A percentile compares a stretch with the other conserved stretches of the same genome.
Conservation (phyloP, 2,113 vertebrate species). For the Cygnus atratus region DNA sequence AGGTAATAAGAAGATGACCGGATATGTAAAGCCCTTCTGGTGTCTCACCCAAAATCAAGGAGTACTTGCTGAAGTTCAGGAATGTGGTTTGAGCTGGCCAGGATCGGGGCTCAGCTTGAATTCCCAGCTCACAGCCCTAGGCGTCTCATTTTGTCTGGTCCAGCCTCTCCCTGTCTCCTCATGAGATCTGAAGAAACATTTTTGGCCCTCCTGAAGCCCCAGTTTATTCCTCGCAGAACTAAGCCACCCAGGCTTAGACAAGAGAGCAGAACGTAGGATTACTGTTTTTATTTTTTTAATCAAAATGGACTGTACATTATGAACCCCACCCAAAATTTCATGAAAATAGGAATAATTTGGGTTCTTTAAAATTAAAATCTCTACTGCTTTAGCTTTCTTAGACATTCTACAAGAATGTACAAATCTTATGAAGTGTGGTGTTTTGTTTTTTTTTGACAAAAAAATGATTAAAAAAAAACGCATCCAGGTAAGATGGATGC, state of each 20-base stretch:
- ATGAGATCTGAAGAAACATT: not conserved
- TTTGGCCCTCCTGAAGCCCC: not conserved
- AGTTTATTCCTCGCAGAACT: not conserved
- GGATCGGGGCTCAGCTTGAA: not conserved
- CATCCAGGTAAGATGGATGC: not conserved
- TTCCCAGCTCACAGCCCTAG: not conserved
- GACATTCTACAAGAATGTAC: not conserved
- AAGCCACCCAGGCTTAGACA: not conserved
- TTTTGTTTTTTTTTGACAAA: not conserved
- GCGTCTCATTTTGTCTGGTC: not conserved
- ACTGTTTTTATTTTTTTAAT: not conserved
- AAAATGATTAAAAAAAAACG: not conserved
- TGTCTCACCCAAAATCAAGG: not conserved
- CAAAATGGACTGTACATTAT: not conserved
- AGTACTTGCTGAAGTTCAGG: not conserved
- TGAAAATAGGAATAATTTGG: not conserved
- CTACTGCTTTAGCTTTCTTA: not conserved
- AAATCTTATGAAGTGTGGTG: not conserved
- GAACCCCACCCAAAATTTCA: not conserved
- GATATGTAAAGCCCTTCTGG: not conserved
- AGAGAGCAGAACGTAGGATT: not conserved
- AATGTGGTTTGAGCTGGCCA: fast-evolving
- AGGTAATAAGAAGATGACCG: not conserved
- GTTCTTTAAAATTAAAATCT: not conserved
- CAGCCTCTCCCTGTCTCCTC: not conserved